phyloP scores from a whole-genome alignment of 2,888 invertebrate genomes.

The Cephus sareptanus region DNA sequence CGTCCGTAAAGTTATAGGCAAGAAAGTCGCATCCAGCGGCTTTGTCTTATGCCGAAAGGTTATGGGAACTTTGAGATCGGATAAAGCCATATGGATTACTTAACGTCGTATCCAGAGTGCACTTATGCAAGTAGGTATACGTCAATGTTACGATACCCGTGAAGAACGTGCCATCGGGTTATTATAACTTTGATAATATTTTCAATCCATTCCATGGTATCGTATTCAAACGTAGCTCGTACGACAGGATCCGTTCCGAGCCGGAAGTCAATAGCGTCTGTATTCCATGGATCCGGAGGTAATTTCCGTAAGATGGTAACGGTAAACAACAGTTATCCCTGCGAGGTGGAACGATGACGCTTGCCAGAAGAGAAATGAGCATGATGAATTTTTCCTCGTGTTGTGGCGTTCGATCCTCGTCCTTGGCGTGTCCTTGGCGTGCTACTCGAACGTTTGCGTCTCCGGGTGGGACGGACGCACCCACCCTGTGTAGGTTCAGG shows the following conservation, averaged over 20 bases:
- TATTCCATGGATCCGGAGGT: not conserved
- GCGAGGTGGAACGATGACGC: not conserved
- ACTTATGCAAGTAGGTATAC: not conserved
- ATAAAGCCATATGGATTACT: not conserved
- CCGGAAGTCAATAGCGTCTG: not conserved
- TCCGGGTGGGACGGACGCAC: conserved; percentile 22
- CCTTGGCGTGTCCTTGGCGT: conserved; percentile 51
- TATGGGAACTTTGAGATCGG: not conserved
- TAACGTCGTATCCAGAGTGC: not conserved
- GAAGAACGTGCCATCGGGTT: not conserved
- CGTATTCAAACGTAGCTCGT: not conserved
- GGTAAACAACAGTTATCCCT: not conserved
- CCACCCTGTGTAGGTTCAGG: conserved; percentile 39
- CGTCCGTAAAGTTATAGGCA: not conserved
- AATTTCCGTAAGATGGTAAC: not conserved
- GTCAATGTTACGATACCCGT: not conserved
- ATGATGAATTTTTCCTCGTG: conserved; percentile 19
- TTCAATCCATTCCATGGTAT: not conserved
- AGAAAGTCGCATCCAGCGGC: not conserved
- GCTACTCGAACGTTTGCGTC: conserved; percentile 32
- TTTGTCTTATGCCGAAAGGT: not conserved
- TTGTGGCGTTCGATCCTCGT: conserved; percentile 17
- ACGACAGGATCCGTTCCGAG: not conserved
- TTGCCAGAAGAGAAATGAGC: not conserved
- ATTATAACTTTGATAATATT: not conserved